Base-by-base conservation (phyloP, 2,113 vertebrate genomes). In the Atherinomorus stipes region DNA sequence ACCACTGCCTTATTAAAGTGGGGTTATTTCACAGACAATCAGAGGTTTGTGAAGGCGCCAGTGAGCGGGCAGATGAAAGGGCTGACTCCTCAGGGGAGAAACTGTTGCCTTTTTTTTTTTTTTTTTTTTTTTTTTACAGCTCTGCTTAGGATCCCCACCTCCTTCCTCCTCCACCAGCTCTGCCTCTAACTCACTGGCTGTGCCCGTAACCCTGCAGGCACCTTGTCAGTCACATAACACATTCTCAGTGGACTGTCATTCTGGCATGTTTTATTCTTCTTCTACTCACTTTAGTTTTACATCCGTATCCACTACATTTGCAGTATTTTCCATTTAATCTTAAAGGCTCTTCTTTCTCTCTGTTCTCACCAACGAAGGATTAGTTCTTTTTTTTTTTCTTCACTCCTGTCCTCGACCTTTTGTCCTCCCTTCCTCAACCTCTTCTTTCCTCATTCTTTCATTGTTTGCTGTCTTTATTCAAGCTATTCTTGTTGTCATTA, bases 21-120 rank as follows among this genome's bases (percentile, higher is more conserved):
- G 90, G 90, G 87, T 91, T 91, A 92, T 93, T 93, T 94, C 90
- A 93, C 92, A 94, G 93, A 94, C 93, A 94, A 94, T 94, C 91
- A 87, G 93, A 92, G 92, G 91, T 88, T 92, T 94, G 93, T 88
- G 88, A 88, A 92, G 93, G 93, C 93, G 93, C 93, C 93, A 94
- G 92, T 88, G 84, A 93, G 93, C 92, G 92, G 93, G 85, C 77
- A 93, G 90, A 94, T 94, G 89, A 94, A 94, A 94, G 90, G 75
- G 44, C 72, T 53, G 68, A 88, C 93, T 94, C 93, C 93, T 94
- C 92, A 71, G 93, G 93, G 93, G 89, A 94, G 88, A 93, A 94
- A 94, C 90, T 93, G 91, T 91, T 91, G 90, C 88, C 62, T 83
- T 82, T 90, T 81, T 79, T 34, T 34, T 34, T 34, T 28, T n/a